Percentiles rank a stretch among this genome's conserved stretches.
These are phyloP conservation scores for Hippocampus zosterae DNA, from an alignment of 2,113 vertebrate species.

Conservation along the genomic window DNA sequence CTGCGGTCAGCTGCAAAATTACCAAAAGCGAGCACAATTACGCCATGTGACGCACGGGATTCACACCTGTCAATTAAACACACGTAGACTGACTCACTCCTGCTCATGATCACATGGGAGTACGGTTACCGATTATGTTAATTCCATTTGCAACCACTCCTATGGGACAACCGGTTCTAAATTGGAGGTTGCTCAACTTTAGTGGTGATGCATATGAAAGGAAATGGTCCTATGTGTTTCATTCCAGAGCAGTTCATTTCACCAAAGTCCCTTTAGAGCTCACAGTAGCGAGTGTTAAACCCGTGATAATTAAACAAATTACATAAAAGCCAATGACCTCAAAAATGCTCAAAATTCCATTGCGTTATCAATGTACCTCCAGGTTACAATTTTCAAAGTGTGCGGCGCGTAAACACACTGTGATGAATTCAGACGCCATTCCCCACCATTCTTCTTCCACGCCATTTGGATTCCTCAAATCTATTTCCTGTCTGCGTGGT, in stretches of 20 bases:
- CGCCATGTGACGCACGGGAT: too few relatives aligned
- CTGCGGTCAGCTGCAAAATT: too few relatives aligned
- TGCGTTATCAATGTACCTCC: not conserved
- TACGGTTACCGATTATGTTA: not conserved
- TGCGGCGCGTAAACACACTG: not conserved
- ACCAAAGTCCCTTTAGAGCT: not conserved
- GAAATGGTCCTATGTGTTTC: not conserved
- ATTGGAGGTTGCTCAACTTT: not conserved
- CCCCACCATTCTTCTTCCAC: constrained; percentile 4
- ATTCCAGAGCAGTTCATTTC: not conserved
- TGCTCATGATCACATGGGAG: too few relatives aligned
- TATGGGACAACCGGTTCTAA: not conserved
- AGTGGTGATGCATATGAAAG: not conserved
- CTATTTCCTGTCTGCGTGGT: constrained; percentile 5
- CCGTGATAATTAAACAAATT: not conserved
- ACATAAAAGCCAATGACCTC: not conserved
- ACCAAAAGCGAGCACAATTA: too few relatives aligned
- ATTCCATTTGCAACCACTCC: not conserved
- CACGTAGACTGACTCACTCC: too few relatives aligned
- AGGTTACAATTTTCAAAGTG: constrained; percentile 4
- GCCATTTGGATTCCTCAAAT: constrained; percentile 6
- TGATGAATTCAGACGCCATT: constrained; percentile 2
- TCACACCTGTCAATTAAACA: too few relatives aligned
- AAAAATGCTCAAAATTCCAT: not conserved
- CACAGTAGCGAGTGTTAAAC: not conserved